These are phyloP conservation scores for Drosophila burlai DNA, from an alignment of 1,140 invertebrate species.

Conservation along the genomic window DNA sequence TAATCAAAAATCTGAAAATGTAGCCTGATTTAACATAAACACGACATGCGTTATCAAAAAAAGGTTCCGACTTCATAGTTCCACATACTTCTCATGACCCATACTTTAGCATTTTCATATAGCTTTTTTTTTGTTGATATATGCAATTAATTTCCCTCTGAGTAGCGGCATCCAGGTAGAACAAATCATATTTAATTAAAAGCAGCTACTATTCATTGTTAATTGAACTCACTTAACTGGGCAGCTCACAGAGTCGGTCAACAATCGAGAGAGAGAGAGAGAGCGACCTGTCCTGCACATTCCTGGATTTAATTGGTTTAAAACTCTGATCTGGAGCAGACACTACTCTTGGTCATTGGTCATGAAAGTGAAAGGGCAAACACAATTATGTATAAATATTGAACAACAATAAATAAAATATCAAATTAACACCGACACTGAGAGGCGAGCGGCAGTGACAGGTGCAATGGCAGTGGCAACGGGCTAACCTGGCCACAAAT, in stretches of 20 bases:
- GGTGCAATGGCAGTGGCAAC: slow-evolving; percentile 22
- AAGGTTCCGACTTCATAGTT: not conserved
- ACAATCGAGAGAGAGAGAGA: not conserved
- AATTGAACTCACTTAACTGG: slow-evolving; percentile 30
- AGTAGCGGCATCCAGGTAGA: slow-evolving; percentile 19
- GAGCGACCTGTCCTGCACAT: slow-evolving; percentile 13
- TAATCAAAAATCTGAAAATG: not conserved
- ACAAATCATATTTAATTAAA: slow-evolving; percentile 42
- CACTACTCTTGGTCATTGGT: slow-evolving; percentile 22
- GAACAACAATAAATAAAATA: slow-evolving; percentile 81
- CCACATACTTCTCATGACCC: not conserved
- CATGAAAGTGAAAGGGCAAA: slow-evolving; percentile 61
- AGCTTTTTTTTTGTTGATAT: not conserved
- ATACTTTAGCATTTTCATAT: not conserved
- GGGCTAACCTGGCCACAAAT: slow-evolving; percentile 59
- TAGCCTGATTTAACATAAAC: not conserved
- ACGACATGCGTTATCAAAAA: not conserved
- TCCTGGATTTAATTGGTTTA: slow-evolving; percentile 61
- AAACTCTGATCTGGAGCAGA: slow-evolving; percentile 36
- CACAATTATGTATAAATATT: slow-evolving; percentile 80
- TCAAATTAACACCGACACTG: slow-evolving; percentile 75
- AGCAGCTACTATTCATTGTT: slow-evolving; percentile 9
- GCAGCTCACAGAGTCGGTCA: slow-evolving; percentile 13
- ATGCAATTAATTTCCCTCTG: slow-evolving; percentile 9
- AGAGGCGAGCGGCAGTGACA: slow-evolving; percentile 22